phyloP scores from a whole-genome alignment of 2,888 invertebrate species.

The Hypolimnas misippus region DNA sequence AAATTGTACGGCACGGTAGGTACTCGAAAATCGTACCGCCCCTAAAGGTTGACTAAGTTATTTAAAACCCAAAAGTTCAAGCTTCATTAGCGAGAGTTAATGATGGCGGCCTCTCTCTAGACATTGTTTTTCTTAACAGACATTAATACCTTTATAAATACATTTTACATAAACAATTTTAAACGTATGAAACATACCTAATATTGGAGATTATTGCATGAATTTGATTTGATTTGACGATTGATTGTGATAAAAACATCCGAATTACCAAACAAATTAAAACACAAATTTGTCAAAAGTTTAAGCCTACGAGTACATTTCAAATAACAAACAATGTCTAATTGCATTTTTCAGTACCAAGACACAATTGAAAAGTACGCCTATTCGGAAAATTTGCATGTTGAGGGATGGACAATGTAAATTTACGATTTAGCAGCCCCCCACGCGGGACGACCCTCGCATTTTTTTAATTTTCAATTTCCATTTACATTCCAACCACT shows the following conservation, averaged over 20 bases:
- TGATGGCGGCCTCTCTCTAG: slow-evolving; percentile 73
- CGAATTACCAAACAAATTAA: no score
- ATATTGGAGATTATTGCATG: no score
- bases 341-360: slow-evolving; percentile 44
- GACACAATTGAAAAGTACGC: slow-evolving; percentile 68
- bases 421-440: slow-evolving; percentile 80
- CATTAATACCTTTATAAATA: slow-evolving; percentile 56
- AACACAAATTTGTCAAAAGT: not conserved
- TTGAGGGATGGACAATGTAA: slow-evolving; percentile 81
- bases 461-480: slow-evolving; percentile 83
- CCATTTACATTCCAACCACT: slow-evolving; percentile 79
- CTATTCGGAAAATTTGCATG: slow-evolving; percentile 77
- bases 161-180: slow-evolving; percentile 30
- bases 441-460: slow-evolving; percentile 72
- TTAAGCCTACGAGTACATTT: not conserved
- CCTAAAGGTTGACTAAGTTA: slow-evolving; percentile 70
- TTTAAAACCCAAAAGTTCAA: slow-evolving; percentile 80
- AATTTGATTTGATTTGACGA: no score
- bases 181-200: no score
- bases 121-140: slow-evolving; percentile 62
- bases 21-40: slow-evolving; percentile 62
- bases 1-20: slow-evolving; percentile 59
- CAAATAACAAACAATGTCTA: not conserved
- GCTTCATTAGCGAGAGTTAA: slow-evolving; percentile 83
- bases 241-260: no score